Evolutionary conservation across 1,140 invertebrate species (phyloP).

Genomic region (Drosophila sulfurigaster): DNA sequence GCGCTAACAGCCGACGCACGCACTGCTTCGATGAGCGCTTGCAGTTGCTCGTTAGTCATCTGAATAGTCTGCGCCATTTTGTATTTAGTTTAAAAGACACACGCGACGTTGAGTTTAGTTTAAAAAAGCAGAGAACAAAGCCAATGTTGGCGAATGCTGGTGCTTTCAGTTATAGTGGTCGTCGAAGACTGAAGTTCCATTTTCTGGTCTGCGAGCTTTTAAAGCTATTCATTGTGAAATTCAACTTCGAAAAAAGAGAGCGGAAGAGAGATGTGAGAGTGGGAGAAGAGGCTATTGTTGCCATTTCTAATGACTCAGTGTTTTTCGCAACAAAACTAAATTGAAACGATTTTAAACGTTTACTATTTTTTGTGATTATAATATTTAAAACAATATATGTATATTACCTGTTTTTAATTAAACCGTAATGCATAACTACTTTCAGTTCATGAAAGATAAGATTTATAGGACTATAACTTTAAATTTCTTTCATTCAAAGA

Average conservation of each 20-base stretch:
- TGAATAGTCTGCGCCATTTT: constrained; percentile 54
- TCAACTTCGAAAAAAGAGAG: constrained; percentile 49
- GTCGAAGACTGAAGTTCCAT: constrained; percentile 49
- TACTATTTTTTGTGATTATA: neutral
- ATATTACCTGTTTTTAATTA: too few species aligned
- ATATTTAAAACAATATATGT: too few species aligned
- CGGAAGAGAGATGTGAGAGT: constrained; percentile 5
- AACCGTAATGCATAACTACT: too few species aligned
- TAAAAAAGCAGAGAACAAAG: constrained; percentile 53
- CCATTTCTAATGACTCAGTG: constrained; percentile 8
- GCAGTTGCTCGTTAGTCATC: constrained; percentile 76
- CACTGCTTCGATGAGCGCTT: constrained; percentile 65
- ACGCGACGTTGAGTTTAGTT: constrained; percentile 19
- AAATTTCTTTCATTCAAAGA: too few species aligned
- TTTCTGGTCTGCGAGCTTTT: constrained; percentile 27
- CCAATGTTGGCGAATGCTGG: constrained; percentile 65
- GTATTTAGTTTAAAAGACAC: neutral
- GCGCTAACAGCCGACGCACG: constrained; percentile 45
- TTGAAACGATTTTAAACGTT: constrained; percentile 1
- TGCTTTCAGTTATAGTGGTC: constrained; percentile 47
- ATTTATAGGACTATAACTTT: too few species aligned
- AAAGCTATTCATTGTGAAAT: constrained; percentile 68
- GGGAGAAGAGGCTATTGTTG: constrained; percentile 1
- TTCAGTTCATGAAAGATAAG: too few species aligned
- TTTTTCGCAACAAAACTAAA: constrained; percentile 6